Evolutionary conservation across 2,113 vertebrate species (phyloP), one percentile per base, ranked within the genome.

Genomic region (Trogon surrucura): DNA sequence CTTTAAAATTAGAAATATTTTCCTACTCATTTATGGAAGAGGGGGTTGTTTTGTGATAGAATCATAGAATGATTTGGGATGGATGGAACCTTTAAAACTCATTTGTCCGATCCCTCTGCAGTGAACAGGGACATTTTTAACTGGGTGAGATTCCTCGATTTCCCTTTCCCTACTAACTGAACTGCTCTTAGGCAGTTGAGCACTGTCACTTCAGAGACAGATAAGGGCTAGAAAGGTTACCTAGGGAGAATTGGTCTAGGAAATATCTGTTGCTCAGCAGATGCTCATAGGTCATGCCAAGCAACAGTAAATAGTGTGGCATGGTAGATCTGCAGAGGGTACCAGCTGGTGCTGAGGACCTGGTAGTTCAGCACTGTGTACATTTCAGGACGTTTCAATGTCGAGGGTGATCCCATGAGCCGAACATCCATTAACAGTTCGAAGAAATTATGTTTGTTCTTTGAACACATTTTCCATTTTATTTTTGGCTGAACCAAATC

Each of bases 301-400:
- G 3, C 23, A 44, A 27, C 38, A 73, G 1, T 30, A 56, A 57
- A 16, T 26, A 6, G 5, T 5, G 8, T 2, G 2, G 6, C 17
- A 34, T 29, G 17, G 10, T 22, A 4, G 22, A 15, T 16, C 17
- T 65, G 10, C 11, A 47, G 47, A 41, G 18, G 23, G 50, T 77
- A 22, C 11, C 30, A 50, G 15, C 8, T 70, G 45, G 11, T 41
- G 23, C n/a, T 44, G 23, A 65, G 34, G 26, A 51, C 17, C 20
- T 45, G 23, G 1, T 77, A 29, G 9, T 2, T 50, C 36, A 84
- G 47, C 14, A 38, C 6, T 26, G 3, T 8, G 27, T 20, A 9
- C 2, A 32, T 73, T 77, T 84, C 25, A 78, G 48, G 21, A 73
- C 3, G 12, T 66, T 73, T 93, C 67, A 62, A 70, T n/a, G 21